A percentile compares a stretch with the other conserved stretches of the same genome.
These are phyloP conservation scores for Orchesella cincta DNA, from an alignment of 1,140 invertebrate genomes.

Conservation along the genomic window DNA sequence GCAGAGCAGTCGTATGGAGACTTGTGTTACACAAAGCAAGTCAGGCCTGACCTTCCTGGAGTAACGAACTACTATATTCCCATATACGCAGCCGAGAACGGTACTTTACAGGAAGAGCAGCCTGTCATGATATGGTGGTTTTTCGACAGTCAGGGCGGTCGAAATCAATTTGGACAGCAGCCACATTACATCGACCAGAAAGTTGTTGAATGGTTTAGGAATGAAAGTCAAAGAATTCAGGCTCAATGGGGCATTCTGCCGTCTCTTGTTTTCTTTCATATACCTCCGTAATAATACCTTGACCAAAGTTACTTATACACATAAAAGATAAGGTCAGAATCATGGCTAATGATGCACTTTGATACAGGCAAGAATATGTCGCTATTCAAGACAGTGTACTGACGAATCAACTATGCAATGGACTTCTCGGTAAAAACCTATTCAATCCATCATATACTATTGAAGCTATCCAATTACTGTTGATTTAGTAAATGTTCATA, in stretches of 20 bases:
- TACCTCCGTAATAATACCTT: constrained; percentile 8
- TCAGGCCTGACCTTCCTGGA: background rate
- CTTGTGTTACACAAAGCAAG: constrained; percentile 23
- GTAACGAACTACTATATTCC: constrained; percentile 21
- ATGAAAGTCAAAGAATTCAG: background rate
- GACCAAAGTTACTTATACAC: background rate
- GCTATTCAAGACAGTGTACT: background rate
- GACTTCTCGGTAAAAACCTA: constrained; percentile 21
- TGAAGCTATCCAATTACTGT: background rate
- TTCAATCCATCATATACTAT: background rate
- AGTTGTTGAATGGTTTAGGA: constrained; percentile 13
- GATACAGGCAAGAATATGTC: background rate
- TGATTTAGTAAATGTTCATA: no score
- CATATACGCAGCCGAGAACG: background rate
- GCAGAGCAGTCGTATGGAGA: constrained; percentile 36
- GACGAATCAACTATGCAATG: background rate
- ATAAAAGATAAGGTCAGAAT: no score
- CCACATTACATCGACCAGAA: background rate
- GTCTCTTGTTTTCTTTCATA: constrained; percentile 27
- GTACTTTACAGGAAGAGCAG: background rate
- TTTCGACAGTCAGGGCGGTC: constrained; percentile 17
- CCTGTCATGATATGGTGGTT: constrained; percentile 25
- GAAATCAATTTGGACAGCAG: constrained; percentile 16
- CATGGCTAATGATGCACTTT: background rate
- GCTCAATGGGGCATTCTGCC: background rate